Base-by-base conservation (phyloP, 2,797 vertebrate species). In the Sphenodon punctatus region DNA sequence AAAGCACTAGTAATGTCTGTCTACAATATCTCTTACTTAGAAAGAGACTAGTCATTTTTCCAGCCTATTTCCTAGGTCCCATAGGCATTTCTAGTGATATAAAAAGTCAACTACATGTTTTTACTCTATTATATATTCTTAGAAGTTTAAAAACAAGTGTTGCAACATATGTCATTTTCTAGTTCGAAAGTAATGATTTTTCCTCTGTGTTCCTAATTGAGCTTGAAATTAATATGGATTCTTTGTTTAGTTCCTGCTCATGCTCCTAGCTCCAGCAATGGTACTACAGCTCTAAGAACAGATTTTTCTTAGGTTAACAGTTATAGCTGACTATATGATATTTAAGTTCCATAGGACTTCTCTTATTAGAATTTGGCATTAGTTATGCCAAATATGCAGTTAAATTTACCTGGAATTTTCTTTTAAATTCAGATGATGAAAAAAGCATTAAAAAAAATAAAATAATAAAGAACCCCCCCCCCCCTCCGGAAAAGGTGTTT, bases 161-260 rank as follows among this genome's bases (percentile, higher is more conserved):
- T 12, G n/a, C 36, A 84, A 22, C 65, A 38, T 75, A 65, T 63
- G 65, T 84, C 78, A 55, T 79, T 81, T 81, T 84, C 84, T 83
- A 73, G 72, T 92, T 84, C 89, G 87, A 88, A 85, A 88, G 80
- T 77, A 92, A 87, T 42, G 79, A n/a, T 90, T 91, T 91, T 87
- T 75, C 86, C 60, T 85, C 80, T 27, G 30, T 67, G 67, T 51
- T 76, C 41, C 75, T 89, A 92, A 93, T 81, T 75, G 89, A 51
- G 89, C 84, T 67, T 89, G 86, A 93, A 92, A 92, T 88, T 30
- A 80, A 86, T 89, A 93, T 92, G 66, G 92, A 92, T 92, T 91
- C 93, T 78, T 12, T 82, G 84, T 60, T 49, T 84, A 71, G 67
- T 72, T 85, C 81, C 68, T 39, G 75, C 41, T 78, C 82, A 49